Conservation (phyloP, 2,797 vertebrate genomes). For the Pseudomugil tenellus region DNA sequence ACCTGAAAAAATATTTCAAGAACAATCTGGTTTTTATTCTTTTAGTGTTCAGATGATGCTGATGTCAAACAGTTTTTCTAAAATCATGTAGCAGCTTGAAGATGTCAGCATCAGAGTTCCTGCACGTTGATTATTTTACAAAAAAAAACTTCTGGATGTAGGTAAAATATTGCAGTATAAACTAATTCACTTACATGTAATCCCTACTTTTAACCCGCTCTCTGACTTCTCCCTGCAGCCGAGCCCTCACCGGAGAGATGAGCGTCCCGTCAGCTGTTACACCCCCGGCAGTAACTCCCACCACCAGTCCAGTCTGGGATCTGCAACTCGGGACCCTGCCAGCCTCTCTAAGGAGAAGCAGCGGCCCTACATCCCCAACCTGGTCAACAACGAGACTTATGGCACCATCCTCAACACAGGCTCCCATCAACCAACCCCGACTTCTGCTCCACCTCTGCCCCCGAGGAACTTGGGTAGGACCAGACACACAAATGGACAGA, state of each 20-base stretch:
- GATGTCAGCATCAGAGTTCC: no score
- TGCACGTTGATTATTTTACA: no score
- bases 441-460: constrained; percentile 89
- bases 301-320: constrained; percentile 78
- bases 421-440: constrained; percentile 72
- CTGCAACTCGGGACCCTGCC: constrained; percentile 82
- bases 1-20: no score
- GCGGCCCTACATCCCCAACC: constrained; percentile 88
- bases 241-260: constrained; percentile 94
- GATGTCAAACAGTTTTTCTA: no score
- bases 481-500: neutral
- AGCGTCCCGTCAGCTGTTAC: constrained; percentile 95
- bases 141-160: no score
- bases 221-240: constrained; percentile 76
- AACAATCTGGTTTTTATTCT: no score
- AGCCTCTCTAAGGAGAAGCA: constrained; percentile 90
- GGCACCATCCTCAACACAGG: constrained; percentile 90
- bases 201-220: neutral
- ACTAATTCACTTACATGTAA: neutral
- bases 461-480: constrained; percentile 91
- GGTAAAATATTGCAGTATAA: neutral
- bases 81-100: no score
- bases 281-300: constrained; percentile 84
- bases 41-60: no score
- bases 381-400: constrained; percentile 97